Percentiles rank a stretch among this genome's conserved stretches.
These are phyloP conservation scores for Micromussa lordhowensis DNA, from an alignment of 92 coral and sea anemone species.

Conservation along the genomic window DNA sequence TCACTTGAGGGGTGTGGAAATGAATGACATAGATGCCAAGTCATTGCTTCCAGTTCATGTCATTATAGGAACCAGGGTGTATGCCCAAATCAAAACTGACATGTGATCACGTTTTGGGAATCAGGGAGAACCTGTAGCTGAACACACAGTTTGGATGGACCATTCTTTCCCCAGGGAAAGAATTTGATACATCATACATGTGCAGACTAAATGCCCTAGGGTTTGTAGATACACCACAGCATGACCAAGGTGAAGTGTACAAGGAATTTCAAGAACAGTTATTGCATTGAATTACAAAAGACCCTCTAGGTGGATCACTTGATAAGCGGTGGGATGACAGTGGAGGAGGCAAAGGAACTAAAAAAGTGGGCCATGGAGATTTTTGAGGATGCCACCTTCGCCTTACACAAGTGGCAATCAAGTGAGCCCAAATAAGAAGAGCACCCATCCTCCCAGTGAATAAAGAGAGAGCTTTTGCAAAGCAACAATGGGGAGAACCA, in stretches of 20 bases:
- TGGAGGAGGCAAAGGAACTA: slow-evolving; percentile 21
- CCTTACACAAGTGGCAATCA: slow-evolving; percentile 47
- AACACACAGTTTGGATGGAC: background rate
- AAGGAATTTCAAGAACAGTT: background rate
- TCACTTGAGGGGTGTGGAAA: slow-evolving; percentile 52
- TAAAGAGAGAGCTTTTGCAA: slow-evolving; percentile 38
- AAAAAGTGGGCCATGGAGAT: slow-evolving; percentile 30
- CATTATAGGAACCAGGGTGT: background rate
- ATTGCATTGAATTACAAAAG: slow-evolving; percentile 15
- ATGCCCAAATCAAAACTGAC: slow-evolving; percentile 6
- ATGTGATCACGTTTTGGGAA: background rate
- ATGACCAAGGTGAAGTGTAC: slow-evolving; percentile 7
- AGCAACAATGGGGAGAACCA: slow-evolving; percentile 33
- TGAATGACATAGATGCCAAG: slow-evolving; percentile 34
- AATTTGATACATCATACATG: background rate
- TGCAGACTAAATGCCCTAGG: background rate
- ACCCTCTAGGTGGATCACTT: slow-evolving; percentile 53
- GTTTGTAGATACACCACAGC: background rate
- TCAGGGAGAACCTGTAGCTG: background rate
- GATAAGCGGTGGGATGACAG: slow-evolving; percentile 44
- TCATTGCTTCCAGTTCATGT: slow-evolving; percentile 57
- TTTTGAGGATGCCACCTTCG: slow-evolving; percentile 47
- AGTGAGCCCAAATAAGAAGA: background rate
- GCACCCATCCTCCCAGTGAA: background rate
- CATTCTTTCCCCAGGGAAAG: background rate